Evolutionary conservation across 2,797 vertebrate species (phyloP).

Genomic region (Sebastes variabilis): DNA sequence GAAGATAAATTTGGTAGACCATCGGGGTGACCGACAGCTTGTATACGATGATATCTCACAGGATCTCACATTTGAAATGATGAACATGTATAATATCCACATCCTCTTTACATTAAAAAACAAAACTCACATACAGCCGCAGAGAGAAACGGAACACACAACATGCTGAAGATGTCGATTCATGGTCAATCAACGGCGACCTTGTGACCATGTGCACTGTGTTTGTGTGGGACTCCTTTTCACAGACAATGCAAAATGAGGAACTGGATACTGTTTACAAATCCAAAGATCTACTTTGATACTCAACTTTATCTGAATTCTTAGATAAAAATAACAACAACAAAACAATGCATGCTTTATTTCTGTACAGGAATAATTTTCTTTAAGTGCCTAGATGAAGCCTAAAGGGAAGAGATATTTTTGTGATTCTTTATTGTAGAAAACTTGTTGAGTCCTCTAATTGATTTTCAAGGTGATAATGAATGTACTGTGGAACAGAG

Average conservation of each 20-base stretch:
- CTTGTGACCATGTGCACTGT: conserved; percentile 19
- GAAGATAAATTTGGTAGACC: conserved; percentile 1
- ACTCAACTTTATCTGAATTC: conserved; percentile 72
- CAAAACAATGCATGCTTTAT: conserved; percentile 88
- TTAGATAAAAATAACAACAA: conserved; percentile 43
- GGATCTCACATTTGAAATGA: conserved; percentile 1
- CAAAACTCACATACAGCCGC: conserved; percentile 5
- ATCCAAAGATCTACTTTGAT: conserved; percentile 90
- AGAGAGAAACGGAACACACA: not conserved
- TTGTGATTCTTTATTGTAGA: conserved; percentile 83
- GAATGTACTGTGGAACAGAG: conserved; percentile 60
- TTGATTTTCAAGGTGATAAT: conserved; percentile 45
- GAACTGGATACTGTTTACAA: conserved; percentile 86
- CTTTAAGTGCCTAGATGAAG: conserved; percentile 92
- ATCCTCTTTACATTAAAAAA: conserved; percentile 16
- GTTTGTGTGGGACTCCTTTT: conserved; percentile 9
- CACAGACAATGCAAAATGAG: conserved; percentile 60
- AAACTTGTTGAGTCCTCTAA: conserved; percentile 69
- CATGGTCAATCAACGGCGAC: not conserved
- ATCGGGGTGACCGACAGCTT: not conserved
- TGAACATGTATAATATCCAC: conserved; percentile 13
- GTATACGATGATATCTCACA: not conserved
- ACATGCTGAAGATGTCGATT: conserved; percentile 17
- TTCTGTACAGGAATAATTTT: conserved; percentile 84
- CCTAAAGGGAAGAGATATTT: conserved; percentile 80